Evolutionary conservation across 2,113 vertebrate species (phyloP).

Genomic region (Astur gentilis): DNA sequence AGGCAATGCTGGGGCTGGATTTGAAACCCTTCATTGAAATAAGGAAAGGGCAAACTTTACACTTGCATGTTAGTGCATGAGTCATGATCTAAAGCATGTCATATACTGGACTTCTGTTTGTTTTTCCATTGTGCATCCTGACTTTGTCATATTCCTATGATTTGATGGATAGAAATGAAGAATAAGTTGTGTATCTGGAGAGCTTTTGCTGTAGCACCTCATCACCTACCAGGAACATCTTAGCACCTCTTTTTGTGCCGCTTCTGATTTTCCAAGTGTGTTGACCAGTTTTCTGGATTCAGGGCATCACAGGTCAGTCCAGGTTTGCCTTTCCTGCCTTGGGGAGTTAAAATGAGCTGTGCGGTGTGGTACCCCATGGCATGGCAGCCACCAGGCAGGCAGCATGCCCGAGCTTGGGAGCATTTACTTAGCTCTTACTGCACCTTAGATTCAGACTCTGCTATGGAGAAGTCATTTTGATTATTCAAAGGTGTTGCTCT

Average conservation of each 20-base stretch:
- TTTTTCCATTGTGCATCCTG: fast-evolving
- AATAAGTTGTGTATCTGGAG: neutral
- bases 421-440: neutral
- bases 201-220: neutral
- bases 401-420: fast-evolving
- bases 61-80: neutral
- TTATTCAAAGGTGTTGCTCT: neutral
- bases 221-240: neutral
- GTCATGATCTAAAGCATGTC: neutral
- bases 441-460: neutral
- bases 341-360: neutral
- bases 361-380: neutral
- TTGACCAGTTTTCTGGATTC: neutral
- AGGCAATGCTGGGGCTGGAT: neutral
- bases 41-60: neutral
- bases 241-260: neutral
- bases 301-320: neutral
- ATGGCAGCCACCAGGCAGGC: neutral
- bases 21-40: neutral
- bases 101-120: neutral
- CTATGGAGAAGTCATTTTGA: neutral
- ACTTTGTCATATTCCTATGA: neutral
- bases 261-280: neutral
- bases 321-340: neutral
- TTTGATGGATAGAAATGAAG: neutral